These are phyloP conservation scores for Trachymyrmex cornetzi DNA, from an alignment of 1,140 invertebrate genomes.

Conservation along the genomic window DNA sequence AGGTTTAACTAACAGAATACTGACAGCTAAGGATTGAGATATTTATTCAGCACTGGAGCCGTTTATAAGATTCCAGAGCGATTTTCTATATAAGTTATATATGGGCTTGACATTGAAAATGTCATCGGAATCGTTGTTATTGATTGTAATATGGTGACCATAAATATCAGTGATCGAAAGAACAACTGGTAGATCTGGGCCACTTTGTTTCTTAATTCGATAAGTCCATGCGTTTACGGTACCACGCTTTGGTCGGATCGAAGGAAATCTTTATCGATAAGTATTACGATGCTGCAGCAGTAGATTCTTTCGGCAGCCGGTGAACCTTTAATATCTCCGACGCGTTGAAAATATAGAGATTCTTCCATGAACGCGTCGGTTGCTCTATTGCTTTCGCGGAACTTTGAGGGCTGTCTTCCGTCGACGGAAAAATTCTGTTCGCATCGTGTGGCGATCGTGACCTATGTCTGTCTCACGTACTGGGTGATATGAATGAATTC, in stretches of 20 bases:
- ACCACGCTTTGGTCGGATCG: neutral
- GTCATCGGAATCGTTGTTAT: neutral
- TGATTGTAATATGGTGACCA: neutral
- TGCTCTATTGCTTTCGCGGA: slow-evolving; percentile 27
- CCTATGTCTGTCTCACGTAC: neutral
- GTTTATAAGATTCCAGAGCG: neutral
- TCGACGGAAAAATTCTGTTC: slow-evolving; percentile 26
- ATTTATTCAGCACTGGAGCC: neutral
- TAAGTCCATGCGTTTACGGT: neutral
- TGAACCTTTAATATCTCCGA: slow-evolving; percentile 50
- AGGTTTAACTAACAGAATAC: neutral
- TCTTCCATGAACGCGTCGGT: slow-evolving; percentile 5
- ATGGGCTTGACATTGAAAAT: neutral
- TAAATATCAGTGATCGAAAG: neutral
- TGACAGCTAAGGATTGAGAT: neutral
- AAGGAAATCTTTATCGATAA: slow-evolving; percentile 41
- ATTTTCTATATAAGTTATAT: neutral
- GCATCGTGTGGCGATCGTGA: slow-evolving; percentile 25
- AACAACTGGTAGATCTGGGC: neutral
- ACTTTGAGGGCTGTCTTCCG: slow-evolving; percentile 32
- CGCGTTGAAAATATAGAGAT: slow-evolving; percentile 58
- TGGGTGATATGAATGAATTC: slow-evolving; percentile 1
- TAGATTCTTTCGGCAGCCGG: slow-evolving; percentile 29
- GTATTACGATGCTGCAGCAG: neutral
- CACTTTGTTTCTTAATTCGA: neutral